Conservation (phyloP, 2,113 vertebrate genomes). For the Fregata magnificens region DNA sequence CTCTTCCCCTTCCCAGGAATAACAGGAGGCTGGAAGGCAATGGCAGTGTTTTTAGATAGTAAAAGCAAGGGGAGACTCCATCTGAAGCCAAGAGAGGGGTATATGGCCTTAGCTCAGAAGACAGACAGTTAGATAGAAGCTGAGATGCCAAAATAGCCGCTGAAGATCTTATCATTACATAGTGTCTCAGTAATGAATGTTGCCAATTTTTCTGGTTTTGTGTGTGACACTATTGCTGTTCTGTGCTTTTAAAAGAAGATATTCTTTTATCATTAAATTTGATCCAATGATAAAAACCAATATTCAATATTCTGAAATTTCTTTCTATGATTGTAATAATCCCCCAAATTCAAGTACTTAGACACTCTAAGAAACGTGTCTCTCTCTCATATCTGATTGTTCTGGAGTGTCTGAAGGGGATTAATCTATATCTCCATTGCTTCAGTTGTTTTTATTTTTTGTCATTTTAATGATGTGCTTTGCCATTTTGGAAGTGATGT, state of each 20-base stretch:
- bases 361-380: not conserved
- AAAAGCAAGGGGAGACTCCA: not conserved
- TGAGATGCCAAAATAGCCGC: not conserved
- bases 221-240: not conserved
- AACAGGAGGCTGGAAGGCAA: accelerated
- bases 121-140: not conserved
- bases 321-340: not conserved
- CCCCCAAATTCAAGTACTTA: not conserved
- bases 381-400: not conserved
- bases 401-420: not conserved
- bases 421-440: not conserved
- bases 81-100: not conserved
- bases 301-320: not conserved
- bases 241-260: not conserved
- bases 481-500: not conserved
- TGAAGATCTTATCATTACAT: not conserved
- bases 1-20: not conserved
- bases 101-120: not conserved
- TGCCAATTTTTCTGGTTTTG: not conserved
- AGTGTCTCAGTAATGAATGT: not conserved
- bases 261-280: not conserved
- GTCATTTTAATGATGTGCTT: not conserved
- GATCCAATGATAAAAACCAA: not conserved
- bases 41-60: not conserved
- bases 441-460: not conserved